phyloP scores from a whole-genome alignment of 2,113 vertebrate genomes.

The Martes martes region DNA sequence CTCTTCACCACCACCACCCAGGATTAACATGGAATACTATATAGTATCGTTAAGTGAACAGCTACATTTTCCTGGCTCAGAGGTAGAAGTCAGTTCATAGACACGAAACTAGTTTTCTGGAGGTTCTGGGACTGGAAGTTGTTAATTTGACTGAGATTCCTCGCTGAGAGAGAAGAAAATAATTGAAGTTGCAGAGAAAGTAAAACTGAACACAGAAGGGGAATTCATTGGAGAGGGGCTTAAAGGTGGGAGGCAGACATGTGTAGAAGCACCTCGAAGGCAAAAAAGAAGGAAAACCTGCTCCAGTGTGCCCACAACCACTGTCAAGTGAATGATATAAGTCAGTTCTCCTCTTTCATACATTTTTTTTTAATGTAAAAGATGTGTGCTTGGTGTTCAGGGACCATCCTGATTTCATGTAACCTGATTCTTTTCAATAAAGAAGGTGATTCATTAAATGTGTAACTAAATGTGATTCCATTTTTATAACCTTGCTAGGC shows the following conservation, averaged over 20 bases:
- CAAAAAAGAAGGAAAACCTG: background rate
- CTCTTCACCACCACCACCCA: background rate
- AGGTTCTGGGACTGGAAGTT: background rate
- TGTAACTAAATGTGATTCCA: slow-evolving; percentile 56
- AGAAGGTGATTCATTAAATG: slow-evolving; percentile 63
- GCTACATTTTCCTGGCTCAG: background rate
- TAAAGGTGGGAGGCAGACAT: background rate
- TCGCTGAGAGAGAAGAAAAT: background rate
- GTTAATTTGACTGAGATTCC: slow-evolving; percentile 29
- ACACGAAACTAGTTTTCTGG: background rate
- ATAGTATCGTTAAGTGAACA: background rate
- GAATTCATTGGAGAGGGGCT: background rate
- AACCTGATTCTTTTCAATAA: slow-evolving; percentile 67
- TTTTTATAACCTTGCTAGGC: slow-evolving; percentile 62
- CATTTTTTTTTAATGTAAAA: slow-evolving; percentile 42
- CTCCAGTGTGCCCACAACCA: background rate
- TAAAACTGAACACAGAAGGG: background rate
- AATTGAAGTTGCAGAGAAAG: slow-evolving; percentile 41
- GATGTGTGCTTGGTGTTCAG: slow-evolving; percentile 37
- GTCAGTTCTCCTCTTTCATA: background rate
- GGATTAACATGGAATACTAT: background rate
- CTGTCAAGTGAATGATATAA: background rate
- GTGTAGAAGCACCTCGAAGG: background rate
- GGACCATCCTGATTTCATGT: slow-evolving; percentile 52
- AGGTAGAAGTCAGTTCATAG: background rate